Conservation (phyloP, 2,797 vertebrate genomes). For the Myripristis jacobus region DNA sequence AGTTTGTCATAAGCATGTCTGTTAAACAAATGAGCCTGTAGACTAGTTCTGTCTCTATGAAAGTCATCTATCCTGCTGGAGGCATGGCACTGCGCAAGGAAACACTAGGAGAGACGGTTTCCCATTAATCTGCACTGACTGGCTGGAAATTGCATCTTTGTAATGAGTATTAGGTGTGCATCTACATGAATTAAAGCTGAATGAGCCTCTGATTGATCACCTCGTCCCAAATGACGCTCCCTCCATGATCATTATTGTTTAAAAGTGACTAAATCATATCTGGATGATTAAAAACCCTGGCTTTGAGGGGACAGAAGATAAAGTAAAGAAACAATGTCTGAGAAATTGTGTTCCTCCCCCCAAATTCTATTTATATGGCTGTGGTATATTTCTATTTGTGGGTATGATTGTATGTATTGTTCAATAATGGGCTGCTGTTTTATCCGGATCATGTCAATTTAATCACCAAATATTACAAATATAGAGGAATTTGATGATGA, state of each 20-base stretch:
- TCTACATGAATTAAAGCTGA: conserved; percentile 91
- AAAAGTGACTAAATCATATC: conserved; percentile 88
- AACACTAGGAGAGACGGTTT: conserved; percentile 79
- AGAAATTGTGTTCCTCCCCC: conserved; percentile 48
- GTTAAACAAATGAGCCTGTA: conserved; percentile 75
- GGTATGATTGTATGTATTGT: conserved; percentile 18
- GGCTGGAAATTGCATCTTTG: conserved; percentile 89
- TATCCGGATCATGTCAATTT: conserved; percentile 6
- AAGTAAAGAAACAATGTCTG: conserved; percentile 62
- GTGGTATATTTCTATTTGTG: conserved; percentile 28
- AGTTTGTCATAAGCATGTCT: conserved; percentile 82
- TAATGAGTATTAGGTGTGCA: conserved; percentile 91
- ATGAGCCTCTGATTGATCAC: conserved; percentile 88
- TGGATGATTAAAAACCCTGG: conserved; percentile 82
- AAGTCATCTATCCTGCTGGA: conserved; percentile 84
- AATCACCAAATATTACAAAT: conserved; percentile 8
- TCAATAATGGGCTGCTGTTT: not conserved
- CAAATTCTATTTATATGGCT: conserved; percentile 49
- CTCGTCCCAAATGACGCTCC: conserved; percentile 82
- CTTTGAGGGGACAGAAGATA: conserved; percentile 60
- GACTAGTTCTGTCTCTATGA: conserved; percentile 74
- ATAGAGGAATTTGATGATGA: conserved; percentile 19
- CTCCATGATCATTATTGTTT: conserved; percentile 85
- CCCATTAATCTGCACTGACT: conserved; percentile 88
- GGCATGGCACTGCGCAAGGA: conserved; percentile 77